Evolutionary conservation across 2,113 vertebrate species (phyloP).

Genomic region (Callopanchax toddi): DNA sequence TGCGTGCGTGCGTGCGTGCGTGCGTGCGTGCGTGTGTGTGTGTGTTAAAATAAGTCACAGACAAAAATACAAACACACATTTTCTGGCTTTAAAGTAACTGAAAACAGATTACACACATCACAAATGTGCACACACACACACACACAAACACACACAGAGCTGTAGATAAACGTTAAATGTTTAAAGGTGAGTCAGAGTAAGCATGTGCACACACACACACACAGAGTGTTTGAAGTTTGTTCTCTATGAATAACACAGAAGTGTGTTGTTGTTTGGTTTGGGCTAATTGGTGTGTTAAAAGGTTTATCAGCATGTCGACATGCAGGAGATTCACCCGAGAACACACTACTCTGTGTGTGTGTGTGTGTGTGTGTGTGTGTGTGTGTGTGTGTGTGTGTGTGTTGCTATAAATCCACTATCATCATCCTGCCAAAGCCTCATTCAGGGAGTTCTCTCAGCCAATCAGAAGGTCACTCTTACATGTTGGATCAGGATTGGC

Average conservation of each 20-base stretch:
- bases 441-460: no score
- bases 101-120: slow-evolving; percentile 19
- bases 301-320: slow-evolving; percentile 64
- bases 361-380: slow-evolving; percentile 3
- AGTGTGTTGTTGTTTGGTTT: slow-evolving; percentile 14
- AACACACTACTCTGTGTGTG: slow-evolving; percentile 28
- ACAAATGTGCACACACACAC: slow-evolving; percentile 10
- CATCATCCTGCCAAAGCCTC: slow-evolving; percentile 42
- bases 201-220: not conserved
- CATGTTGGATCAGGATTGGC: slow-evolving; percentile 34
- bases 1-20: no score
- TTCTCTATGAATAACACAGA: slow-evolving; percentile 28
- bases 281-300: slow-evolving; percentile 62
- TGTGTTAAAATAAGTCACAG: slow-evolving; percentile 23
- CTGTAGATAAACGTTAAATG: slow-evolving; percentile 41
- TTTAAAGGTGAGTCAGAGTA: slow-evolving; percentile 43
- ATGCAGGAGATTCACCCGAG: slow-evolving; percentile 48
- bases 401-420: slow-evolving; percentile 23
- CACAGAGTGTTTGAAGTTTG: slow-evolving; percentile 41
- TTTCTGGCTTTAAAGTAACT: slow-evolving; percentile 23
- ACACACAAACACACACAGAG: slow-evolving; percentile 15
- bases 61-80: slow-evolving; percentile 13
- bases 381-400: slow-evolving; percentile 1
- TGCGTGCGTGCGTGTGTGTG: no score
- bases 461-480: slow-evolving; percentile 56